Base-by-base conservation (phyloP, 2,113 vertebrate species). In the Hippocampus zosterae region DNA sequence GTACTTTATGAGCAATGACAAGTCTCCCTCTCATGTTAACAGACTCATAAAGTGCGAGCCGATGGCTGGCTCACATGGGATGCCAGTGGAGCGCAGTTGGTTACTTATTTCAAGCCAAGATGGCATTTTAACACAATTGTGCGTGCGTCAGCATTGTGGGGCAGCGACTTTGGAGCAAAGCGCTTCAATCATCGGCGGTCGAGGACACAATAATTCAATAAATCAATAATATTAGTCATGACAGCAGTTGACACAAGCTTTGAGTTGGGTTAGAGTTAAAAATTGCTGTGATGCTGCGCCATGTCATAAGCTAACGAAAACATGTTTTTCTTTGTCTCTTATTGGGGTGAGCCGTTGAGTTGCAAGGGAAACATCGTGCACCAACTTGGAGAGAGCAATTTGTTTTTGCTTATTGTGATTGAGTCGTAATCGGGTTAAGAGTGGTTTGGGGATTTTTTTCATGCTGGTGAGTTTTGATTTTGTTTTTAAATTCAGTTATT, bases 41-140 rank as follows among this genome's bases (percentile, higher is more conserved):
- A 60, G 15, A 60, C 57, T 33, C 57, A 29, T 60, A 60, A 60
- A 60, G 44, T 65, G 62, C 41, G 12, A 23, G n/a, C 63, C 63
- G 27, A 44, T 44, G 25, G 23, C 15, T 16, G 63, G 42, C 42
- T 27, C 15, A 25, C 37, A 25, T 10, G 1, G 11, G 44, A 44
- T 25, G 62, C 41, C 62, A 27, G 63, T 46, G 41, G 33, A 65
- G 27, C 46, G 23, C 63, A 3, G 16, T 37, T 29, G 75, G 81
- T 84, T 79, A 71, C 74, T 80, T 73, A 57, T 71, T 65, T 75
- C 65, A 69, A 76, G 74, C 72, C 69, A 78, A 73, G 66, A 73
- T 79, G 74, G 67, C 74, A 76, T 75, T 57, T 37, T 77, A 21
- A 79, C 56, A 70, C 65, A 77, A 70, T 65, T 73, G 55, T 76